phyloP scores from a whole-genome alignment of 2,797 vertebrate genomes.

The Eulemur albifrons region DNA sequence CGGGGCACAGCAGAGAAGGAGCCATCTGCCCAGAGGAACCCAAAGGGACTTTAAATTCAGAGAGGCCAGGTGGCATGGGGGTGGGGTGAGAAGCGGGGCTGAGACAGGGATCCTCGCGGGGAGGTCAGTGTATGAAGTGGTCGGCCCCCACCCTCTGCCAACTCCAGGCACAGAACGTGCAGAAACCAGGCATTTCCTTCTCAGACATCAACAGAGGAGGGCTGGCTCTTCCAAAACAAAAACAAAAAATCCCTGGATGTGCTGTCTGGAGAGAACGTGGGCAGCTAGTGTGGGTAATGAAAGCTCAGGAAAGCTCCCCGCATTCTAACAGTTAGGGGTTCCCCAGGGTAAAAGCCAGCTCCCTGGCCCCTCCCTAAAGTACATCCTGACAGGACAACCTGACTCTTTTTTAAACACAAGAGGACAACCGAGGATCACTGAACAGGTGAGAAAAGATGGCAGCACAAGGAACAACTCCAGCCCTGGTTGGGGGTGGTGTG shows the following conservation, averaged over 20 bases:
- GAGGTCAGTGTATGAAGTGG: too few species aligned
- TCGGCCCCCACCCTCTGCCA: not conserved
- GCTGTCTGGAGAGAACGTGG: not conserved
- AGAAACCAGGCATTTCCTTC: not conserved
- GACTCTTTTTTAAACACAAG: not conserved
- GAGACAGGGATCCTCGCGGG: not conserved
- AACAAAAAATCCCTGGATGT: not conserved
- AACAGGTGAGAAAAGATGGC: not conserved
- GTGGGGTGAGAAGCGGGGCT: not conserved
- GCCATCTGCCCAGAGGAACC: not conserved
- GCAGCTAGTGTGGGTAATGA: too few species aligned
- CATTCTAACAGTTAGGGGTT: not conserved
- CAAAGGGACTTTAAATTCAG: not conserved
- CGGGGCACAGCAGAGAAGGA: not conserved
- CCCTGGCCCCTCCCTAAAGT: not conserved
- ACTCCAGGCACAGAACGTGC: too few species aligned
- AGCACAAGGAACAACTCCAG: not conserved
- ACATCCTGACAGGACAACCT: not conserved
- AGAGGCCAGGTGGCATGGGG: not conserved
- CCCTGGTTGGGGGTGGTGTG: too few species aligned
- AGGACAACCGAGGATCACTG: not conserved
- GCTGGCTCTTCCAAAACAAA: not conserved
- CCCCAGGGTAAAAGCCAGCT: not conserved
- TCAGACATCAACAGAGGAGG: not conserved
- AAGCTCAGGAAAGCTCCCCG: not conserved